phyloP scores from a whole-genome alignment of 2,888 invertebrate genomes.

The Trissolcus brochymenae region DNA sequence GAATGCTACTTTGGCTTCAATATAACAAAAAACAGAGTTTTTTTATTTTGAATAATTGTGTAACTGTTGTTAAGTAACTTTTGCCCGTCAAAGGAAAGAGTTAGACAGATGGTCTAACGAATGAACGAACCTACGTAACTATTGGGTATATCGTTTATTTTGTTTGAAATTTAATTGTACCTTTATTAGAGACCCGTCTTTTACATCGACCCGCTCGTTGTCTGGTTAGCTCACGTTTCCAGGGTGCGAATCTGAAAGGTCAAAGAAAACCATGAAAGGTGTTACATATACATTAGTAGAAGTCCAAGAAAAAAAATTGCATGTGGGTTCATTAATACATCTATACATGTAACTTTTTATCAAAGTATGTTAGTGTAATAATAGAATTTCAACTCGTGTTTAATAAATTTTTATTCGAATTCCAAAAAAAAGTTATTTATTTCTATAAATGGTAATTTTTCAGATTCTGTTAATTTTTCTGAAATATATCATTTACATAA shows the following conservation, averaged over 20 bases:
- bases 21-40: not conserved
- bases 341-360: too few relatives aligned
- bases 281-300: not conserved
- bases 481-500: too few relatives aligned
- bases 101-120: conserved; percentile 29
- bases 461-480: too few relatives aligned
- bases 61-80: conserved; percentile 24
- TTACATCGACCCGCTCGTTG: conserved; percentile 20
- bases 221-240: conserved; percentile 41
- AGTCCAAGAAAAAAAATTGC: conserved; percentile 11
- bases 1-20: too few relatives aligned
- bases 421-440: too few relatives aligned
- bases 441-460: too few relatives aligned
- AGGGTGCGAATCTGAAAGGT: conserved; percentile 24
- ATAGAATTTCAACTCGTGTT: too few relatives aligned
- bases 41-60: conserved; percentile 21
- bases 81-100: conserved; percentile 7
- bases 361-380: too few relatives aligned
- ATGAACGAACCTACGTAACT: conserved; percentile 49
- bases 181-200: conserved; percentile 60
- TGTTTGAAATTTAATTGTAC: conserved; percentile 53
- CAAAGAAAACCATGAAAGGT: conserved; percentile 40
- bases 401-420: too few relatives aligned
- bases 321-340: too few relatives aligned
- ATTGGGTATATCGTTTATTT: conserved; percentile 49